Evolutionary conservation across 2,113 vertebrate species (phyloP), one percentile per base, ranked within the genome.

Genomic region (Elaphurus davidianus): DNA sequence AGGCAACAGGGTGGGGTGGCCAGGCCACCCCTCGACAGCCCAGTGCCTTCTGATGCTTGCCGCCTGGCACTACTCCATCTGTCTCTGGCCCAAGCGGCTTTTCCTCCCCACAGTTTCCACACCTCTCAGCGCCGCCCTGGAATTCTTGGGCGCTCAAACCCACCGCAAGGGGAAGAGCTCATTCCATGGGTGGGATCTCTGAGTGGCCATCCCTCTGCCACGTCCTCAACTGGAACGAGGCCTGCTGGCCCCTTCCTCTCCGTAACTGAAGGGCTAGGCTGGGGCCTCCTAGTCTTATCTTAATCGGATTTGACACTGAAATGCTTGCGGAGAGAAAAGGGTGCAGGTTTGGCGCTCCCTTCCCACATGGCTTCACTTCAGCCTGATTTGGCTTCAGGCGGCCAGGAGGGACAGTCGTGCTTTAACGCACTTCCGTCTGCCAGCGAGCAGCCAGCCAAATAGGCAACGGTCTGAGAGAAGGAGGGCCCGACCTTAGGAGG

Each of bases 381-480:
- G 87, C 60, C 4, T 5, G 52, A 74, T 90, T 97, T 96, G 98
- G 84, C 96, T 54, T 85, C 59, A 10, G 9, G 25, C 50, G 15
- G 94, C 55, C 90, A 1, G 27, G 87, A 92, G 94, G 91, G 93
- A 93, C 21, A 12, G 57, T 91, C 76, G 96, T 0, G 1, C 83
- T 40, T 62, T 67, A 64, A 92, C 45, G 54, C 19, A 47, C 40
- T 94, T 97, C 91, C 87, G 94, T 94, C 95, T 14, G 2, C 93
- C 45, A 45, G 81, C 6, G 40, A 94, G 52, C 78, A 87, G 87
- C 91, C 33, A 33, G 96, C 96, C 97, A 96, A 67, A 87, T 27
- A 83, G 86, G 71, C 95, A 95, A 19, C 3, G 6, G 81, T 94
- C 64, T 64, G 82, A 36, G 55, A 52, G 62, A 52, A 76, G 45